These are phyloP conservation scores for Rhagium mordax DNA, from an alignment of 2,888 invertebrate species.

Conservation along the genomic window DNA sequence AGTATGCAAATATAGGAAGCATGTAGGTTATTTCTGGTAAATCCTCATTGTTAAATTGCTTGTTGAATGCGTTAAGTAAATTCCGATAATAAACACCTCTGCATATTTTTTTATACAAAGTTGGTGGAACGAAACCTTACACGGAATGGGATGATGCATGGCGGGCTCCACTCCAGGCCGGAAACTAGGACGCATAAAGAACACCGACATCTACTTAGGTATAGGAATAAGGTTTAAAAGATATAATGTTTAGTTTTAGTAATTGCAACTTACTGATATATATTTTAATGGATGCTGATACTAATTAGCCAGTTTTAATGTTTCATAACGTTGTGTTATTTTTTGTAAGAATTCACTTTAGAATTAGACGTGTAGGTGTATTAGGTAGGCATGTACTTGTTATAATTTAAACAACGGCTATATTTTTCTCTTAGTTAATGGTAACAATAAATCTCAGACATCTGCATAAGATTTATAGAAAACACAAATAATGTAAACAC, in stretches of 20 bases:
- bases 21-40: slow-evolving; percentile 38
- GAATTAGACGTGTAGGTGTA: too few relatives aligned
- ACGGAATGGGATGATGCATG: slow-evolving; percentile 10
- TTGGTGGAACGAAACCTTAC: slow-evolving; percentile 14
- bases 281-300: not conserved
- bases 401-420: not conserved
- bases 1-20: slow-evolving; percentile 33
- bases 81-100: slow-evolving; percentile 41
- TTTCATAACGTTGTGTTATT: not conserved
- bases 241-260: too few relatives aligned
- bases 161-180: slow-evolving; percentile 5
- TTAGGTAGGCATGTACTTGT: too few relatives aligned
- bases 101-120: slow-evolving; percentile 24
- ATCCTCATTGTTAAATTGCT: slow-evolving; percentile 22
- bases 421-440: not conserved
- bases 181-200: not conserved
- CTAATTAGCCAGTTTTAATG: not conserved
- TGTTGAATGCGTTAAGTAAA: slow-evolving; percentile 31
- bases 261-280: too few relatives aligned
- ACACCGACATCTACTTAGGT: too few relatives aligned
- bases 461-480: not conserved
- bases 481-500: not conserved
- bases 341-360: not conserved
- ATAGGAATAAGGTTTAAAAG: not conserved
- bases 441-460: not conserved